Evolutionary conservation across 2,797 vertebrate species (phyloP).

Genomic region (Onychomys leucogaster): DNA sequence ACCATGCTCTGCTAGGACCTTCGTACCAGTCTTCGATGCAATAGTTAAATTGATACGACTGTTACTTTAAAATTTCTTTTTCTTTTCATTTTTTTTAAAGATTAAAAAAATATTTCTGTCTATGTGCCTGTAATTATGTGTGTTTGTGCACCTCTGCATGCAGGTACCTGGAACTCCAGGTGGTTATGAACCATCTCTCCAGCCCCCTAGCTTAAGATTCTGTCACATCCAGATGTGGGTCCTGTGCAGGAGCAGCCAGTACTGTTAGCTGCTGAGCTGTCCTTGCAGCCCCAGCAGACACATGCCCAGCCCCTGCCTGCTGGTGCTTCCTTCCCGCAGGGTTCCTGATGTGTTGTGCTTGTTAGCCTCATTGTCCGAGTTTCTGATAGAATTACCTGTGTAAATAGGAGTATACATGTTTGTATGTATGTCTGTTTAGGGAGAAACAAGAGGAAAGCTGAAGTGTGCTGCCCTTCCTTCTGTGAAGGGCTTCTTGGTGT

Average conservation of each 20-base stretch:
- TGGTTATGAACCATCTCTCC: background rate
- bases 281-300: background rate
- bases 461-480: background rate
- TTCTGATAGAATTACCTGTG: background rate
- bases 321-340: background rate
- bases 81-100: background rate
- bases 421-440: background rate
- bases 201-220: background rate
- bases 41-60: conserved; percentile 2
- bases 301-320: background rate
- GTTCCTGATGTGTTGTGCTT: background rate
- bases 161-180: background rate
- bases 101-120: background rate
- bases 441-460: background rate
- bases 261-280: background rate
- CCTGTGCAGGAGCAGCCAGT: background rate
- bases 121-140: background rate
- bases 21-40: background rate
- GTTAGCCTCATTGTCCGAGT: background rate
- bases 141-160: background rate
- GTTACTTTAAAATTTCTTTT: background rate
- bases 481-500: background rate
- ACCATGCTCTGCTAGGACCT: background rate
- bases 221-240: background rate
- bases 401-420: background rate